phyloP scores from a whole-genome alignment of 23 tunicate species.

The Trididemnum miniatum region DNA sequence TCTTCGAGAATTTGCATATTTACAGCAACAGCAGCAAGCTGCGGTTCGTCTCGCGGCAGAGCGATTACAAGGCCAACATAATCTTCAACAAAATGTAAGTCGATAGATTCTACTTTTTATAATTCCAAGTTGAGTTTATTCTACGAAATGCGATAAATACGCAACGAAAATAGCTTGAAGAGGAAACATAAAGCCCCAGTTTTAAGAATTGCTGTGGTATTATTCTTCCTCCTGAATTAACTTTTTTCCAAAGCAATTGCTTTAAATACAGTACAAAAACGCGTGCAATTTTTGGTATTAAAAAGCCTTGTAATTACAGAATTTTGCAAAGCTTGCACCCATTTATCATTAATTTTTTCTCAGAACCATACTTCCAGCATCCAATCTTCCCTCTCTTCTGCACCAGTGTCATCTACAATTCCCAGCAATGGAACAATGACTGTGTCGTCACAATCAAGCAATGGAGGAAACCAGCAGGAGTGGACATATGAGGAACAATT shows the following conservation, averaged over 20 bases:
- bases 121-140: no score
- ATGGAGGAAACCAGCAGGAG: constrained; percentile 89
- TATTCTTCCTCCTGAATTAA: no score
- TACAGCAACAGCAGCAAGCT: constrained; percentile 89
- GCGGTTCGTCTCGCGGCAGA: constrained; percentile 71
- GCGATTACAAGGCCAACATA: constrained; percentile 65
- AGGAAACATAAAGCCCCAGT: no score
- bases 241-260: no score
- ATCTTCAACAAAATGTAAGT: constrained; percentile 8
- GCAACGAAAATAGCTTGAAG: no score
- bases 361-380: constrained; percentile 11
- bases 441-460: constrained; percentile 58
- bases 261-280: no score
- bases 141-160: no score
- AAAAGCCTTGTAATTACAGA: no score
- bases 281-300: no score
- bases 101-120: no score
- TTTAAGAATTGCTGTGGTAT: no score
- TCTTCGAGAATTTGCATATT: constrained; percentile 84
- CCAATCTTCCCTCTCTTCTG: constrained; percentile 24
- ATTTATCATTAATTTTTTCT: not conserved
- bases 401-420: constrained; percentile 14
- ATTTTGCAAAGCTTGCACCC: no score
- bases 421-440: constrained; percentile 48
- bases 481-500: constrained; percentile 99